phyloP scores from a whole-genome alignment of 2,113 vertebrate genomes.

The Ginglymostoma cirratum region DNA sequence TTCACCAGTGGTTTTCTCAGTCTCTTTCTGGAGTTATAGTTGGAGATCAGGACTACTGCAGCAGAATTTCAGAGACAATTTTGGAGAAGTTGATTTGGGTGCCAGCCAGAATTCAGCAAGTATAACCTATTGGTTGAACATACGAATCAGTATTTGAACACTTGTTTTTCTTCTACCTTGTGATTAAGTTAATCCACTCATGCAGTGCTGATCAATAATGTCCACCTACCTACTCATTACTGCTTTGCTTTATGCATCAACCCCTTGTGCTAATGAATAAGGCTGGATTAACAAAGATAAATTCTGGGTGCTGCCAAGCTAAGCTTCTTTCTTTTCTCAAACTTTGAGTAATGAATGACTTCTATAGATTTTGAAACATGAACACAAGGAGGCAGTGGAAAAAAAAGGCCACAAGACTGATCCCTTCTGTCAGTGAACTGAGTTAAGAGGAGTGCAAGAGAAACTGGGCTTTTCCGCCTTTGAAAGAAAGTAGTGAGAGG shows the following conservation, averaged over 20 bases:
- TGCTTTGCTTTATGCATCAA: neutral
- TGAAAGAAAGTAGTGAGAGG: neutral
- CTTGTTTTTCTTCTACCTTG: neutral
- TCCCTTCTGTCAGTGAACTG: neutral
- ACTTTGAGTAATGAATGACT: slow-evolving; percentile 22
- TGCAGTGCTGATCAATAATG: slow-evolving; percentile 6
- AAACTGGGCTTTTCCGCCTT: neutral
- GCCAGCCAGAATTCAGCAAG: neutral
- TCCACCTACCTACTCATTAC: slow-evolving; percentile 9
- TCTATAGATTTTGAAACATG: neutral
- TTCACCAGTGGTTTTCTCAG: neutral
- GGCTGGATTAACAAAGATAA: slow-evolving; percentile 14
- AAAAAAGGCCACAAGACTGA: neutral
- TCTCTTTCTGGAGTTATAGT: neutral
- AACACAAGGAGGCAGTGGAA: neutral
- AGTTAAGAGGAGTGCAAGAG: neutral
- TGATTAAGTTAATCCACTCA: slow-evolving; percentile 25
- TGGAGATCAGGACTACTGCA: neutral
- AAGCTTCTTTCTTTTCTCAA: slow-evolving; percentile 17
- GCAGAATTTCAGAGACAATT: slow-evolving; percentile 3
- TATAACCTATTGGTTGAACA: neutral
- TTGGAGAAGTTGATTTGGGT: neutral
- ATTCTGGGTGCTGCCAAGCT: neutral
- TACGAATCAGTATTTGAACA: slow-evolving; percentile 9
- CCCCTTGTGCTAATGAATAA: slow-evolving; percentile 13